Evolutionary conservation across 2,888 invertebrate genomes (phyloP), one percentile per base, ranked within the genome.

Genomic region (Aphrophora alni): DNA sequence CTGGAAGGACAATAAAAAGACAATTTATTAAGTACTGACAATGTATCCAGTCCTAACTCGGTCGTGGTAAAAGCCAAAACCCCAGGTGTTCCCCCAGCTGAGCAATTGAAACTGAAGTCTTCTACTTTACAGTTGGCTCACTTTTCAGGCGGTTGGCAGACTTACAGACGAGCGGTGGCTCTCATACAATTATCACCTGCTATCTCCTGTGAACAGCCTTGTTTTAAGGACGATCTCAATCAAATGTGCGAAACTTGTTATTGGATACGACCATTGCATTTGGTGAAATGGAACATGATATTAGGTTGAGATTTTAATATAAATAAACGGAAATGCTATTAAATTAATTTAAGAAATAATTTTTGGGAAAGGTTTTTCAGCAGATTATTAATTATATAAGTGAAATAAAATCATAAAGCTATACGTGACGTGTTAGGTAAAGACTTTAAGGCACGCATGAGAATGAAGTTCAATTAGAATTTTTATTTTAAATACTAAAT

Each of bases 81-180:
- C 59, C 59, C 59, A n/a, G 21, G 59, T n/a, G 12, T n/a, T 59
- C 21, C 33, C 59, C 59, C 59, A 21, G 4, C 59, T 59, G 21
- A 59, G 59, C 59, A 59, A 59, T 44, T 59, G 59, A 59, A 59
- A 59, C 59, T 21, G 59, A 59, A 59, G 59, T 59, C 59, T 59
- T 59, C 59, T 59, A 21, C 59, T 59, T 59, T 59, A 59, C 59
- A 21, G 59, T 59, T n/a, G 59, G 59, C 59, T 59, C 59, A 59
- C 59, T 59, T 59, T 59, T 59, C 59, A 59, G 14, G 59, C 59
- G 59, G 59, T 21, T 59, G 59, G 59, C 59, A 59, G 59, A 21
- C n/a, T 59, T 14, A 44, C 44, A 44, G 44, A 44, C 44, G 44
- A 14, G 14, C 44, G 17, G 12, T 44, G 44, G 33, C 44, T 14